Evolutionary conservation across 2,113 vertebrate genomes (phyloP).

Genomic region (Casuarius casuarius): DNA sequence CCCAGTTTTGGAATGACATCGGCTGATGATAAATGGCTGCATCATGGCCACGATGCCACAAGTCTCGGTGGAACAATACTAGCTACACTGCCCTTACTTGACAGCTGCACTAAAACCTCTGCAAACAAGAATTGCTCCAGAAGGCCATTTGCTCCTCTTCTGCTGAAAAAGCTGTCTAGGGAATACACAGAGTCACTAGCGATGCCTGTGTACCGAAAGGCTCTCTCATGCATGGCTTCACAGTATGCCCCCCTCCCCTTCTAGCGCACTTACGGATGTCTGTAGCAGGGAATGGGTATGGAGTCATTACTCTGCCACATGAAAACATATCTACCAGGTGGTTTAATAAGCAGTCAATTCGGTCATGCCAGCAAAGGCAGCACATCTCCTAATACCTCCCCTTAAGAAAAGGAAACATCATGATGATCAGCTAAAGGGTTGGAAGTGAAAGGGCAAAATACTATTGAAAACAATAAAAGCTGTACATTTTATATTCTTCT

Average conservation of each 20-base stretch:
- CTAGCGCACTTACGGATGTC: background rate
- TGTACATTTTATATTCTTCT: background rate
- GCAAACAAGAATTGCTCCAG: conserved; percentile 1
- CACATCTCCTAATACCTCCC: rapidly evolving
- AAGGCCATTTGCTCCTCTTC: background rate
- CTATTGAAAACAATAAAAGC: background rate
- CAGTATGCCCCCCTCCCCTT: background rate
- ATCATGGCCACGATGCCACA: conserved; percentile 43
- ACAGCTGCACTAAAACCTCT: conserved; percentile 25
- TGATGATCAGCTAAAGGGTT: background rate
- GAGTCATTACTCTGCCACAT: background rate
- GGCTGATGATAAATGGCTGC: conserved; percentile 55
- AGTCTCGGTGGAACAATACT: conserved; percentile 40
- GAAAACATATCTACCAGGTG: background rate
- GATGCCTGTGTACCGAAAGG: background rate
- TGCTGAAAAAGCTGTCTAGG: background rate
- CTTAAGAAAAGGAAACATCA: background rate
- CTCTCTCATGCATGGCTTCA: background rate
- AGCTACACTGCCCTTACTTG: conserved; percentile 19
- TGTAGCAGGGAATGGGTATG: background rate
- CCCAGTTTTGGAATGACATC: conserved; percentile 21
- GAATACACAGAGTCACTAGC: background rate
- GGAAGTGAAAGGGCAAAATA: background rate
- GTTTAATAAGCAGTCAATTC: background rate
- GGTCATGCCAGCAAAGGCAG: background rate